Base-by-base conservation (phyloP, 1,140 invertebrate genomes). In the Zaprionus kolodkinae region DNA sequence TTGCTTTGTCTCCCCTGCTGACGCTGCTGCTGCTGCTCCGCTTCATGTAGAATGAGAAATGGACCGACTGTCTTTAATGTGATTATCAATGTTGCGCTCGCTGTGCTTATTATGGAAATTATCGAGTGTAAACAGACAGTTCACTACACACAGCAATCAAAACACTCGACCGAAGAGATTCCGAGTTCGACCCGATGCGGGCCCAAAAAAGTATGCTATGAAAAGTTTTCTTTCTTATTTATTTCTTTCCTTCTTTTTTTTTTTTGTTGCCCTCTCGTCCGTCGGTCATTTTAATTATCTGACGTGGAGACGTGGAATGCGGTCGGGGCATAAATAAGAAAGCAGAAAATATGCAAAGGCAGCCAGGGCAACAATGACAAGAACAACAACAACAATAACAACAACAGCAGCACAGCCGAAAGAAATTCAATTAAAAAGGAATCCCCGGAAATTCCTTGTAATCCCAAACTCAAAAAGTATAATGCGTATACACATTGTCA, bases 361-460 rank as follows among this genome's bases (percentile, higher is more conserved):
- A 84, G 66, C 55, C 73, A 60, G 50, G 43, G 17, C 65, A 75
- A 68, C 67, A 70, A 64, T 62, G 81, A 68, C 79, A 59, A 61
- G 56, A 35, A 59, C 70, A 81, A 56, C 40, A 50, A 55, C 55
- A 43, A 59, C 70, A 81, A 56, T 33, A 50, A 55, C 55, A 43
- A 52, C 25, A 52, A 59, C 48, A 72, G 55, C 55, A 55, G 66
- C 48, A 65, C 48, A 76, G 35, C 56, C 38, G 66, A 68, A 62
- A 50, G 57, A 83, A 88, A 89, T 89, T 88, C 85, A 89, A 88
- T 89, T 88, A 89, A 89, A 88, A 81, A 76, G 77, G 78, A 89
- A 88, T 89, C 85, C 85, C 84, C 68, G 85, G 80, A 87, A 87
- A 87, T 88, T 88, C 84, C 85, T 81, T 89, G 84, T 89, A 81